These are phyloP conservation scores for Parus major DNA, from an alignment of 2,113 vertebrate species.

Conservation along the genomic window DNA sequence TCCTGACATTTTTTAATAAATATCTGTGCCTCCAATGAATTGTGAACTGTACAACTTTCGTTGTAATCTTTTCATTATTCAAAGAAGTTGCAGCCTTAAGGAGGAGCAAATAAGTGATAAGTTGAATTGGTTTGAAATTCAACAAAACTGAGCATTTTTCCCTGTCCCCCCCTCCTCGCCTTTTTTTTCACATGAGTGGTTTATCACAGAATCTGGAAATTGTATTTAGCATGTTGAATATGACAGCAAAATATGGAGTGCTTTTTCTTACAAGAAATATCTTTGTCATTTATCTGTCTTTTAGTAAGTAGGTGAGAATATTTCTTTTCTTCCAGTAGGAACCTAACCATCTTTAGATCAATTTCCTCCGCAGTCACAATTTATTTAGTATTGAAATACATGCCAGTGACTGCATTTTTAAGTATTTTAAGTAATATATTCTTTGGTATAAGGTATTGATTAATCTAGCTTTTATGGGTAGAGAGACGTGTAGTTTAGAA, in stretches of 20 bases:
- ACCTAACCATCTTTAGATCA: not conserved
- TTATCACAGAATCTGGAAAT: not conserved
- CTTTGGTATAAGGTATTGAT: not conserved
- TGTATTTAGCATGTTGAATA: not conserved
- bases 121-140: not conserved
- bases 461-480: not conserved
- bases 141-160: not conserved
- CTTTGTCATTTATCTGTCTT: not conserved
- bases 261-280: not conserved
- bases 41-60: not conserved
- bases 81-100: not conserved
- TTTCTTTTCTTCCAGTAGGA: not conserved
- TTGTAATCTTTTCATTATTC: not conserved
- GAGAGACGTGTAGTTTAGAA: not conserved
- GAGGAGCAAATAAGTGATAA: not conserved
- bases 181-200: not conserved
- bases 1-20: not conserved
- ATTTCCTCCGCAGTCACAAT: not conserved
- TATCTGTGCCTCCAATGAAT: not conserved
- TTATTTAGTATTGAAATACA: not conserved
- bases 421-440: not conserved
- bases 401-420: not conserved
- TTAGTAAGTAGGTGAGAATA: not conserved
- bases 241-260: not conserved
- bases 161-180: accelerated